Percentiles rank a stretch among this genome's conserved stretches.
phyloP scores from a whole-genome alignment of 2,113 vertebrate genomes.

The Ondatra zibethicus region DNA sequence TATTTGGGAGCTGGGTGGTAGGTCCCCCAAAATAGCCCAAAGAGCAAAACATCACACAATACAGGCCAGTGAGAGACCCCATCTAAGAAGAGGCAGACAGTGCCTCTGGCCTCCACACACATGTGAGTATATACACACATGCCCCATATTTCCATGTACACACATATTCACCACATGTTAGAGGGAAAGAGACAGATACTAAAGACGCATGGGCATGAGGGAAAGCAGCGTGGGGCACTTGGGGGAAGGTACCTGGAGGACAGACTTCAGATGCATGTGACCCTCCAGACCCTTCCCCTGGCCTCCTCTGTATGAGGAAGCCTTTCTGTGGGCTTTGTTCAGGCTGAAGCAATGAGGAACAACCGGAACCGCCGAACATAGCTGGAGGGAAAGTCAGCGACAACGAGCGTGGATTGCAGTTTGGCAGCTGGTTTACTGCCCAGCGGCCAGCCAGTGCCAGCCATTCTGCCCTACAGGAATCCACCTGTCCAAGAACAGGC shows the following conservation, averaged over 20 bases:
- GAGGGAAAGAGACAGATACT: neutral
- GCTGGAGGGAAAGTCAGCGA: neutral
- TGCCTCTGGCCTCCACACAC: neutral
- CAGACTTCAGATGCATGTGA: no score
- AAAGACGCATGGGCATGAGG: fast-evolving
- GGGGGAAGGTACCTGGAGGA: fast-evolving
- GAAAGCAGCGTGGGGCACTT: fast-evolving
- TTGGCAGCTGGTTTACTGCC: neutral
- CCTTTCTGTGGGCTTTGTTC: no score
- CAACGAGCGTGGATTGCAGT: neutral
- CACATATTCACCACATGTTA: neutral
- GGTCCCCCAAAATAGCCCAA: no score
- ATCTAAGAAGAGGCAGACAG: neutral
- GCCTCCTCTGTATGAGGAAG: no score
- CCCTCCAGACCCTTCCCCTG: no score
- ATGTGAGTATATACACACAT: neutral
- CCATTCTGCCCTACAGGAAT: neutral
- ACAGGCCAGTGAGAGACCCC: neutral
- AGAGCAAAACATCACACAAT: no score
- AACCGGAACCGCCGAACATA: neutral
- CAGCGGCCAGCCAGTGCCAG: neutral
- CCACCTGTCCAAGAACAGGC: no score
- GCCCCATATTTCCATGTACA: neutral
- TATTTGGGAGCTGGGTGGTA: no score
- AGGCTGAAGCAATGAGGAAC: no score